Evolutionary conservation across 2,888 invertebrate genomes (phyloP), one percentile per base, ranked within the genome.

Genomic region (Oligia strigilis): DNA sequence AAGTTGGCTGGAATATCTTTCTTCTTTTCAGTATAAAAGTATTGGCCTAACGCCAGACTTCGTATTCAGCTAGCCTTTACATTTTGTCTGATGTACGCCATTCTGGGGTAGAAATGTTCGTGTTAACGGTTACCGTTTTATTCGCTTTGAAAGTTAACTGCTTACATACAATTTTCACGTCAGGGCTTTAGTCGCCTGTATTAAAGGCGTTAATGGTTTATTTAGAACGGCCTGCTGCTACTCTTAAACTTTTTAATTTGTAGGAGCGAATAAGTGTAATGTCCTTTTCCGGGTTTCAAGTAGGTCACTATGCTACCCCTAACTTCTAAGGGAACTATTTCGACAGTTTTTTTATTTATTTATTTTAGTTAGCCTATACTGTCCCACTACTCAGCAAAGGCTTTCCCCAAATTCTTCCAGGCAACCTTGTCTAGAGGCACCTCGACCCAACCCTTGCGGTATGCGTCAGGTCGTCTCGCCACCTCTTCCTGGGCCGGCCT

Each of bases 21-120:
- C 80, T 80, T 77, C 74, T 80, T 81, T 78, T 70, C 80, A 29
- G 75, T 82, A 78, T 82, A 80, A 80, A 72, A 78, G 3, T 85
- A 69, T 82, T 89, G 90, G 89, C 90, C 64, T 72, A 8, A 46
- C 60, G 88, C 90, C 89, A 90, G 81, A 36, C 78, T 83, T 80
- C 52, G 80, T 78, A 81, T 85, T 83, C 86, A 74, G 79, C 77
- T 77, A 84, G 62, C 69, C 76, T 76, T 83, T 71, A 78, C 55
- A 82, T 86, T 85, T 77, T 72, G 79, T 80, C 58, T 72, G 75
- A 83, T 76, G 75, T 77, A 72, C 75, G 73, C 78, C 75, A 67
- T 82, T 83, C 72, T 73, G 36, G 55, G 55, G 78, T 67, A 72
- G 71, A 77, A 83, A 87, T 62, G 78, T 87, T 78, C 80, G 67